A percentile compares a stretch with the other conserved stretches of the same genome.
phyloP scores from a whole-genome alignment of 30 jellyfish, hydroid and myxozoan genomes.

The Catostylus mosaicus region DNA sequence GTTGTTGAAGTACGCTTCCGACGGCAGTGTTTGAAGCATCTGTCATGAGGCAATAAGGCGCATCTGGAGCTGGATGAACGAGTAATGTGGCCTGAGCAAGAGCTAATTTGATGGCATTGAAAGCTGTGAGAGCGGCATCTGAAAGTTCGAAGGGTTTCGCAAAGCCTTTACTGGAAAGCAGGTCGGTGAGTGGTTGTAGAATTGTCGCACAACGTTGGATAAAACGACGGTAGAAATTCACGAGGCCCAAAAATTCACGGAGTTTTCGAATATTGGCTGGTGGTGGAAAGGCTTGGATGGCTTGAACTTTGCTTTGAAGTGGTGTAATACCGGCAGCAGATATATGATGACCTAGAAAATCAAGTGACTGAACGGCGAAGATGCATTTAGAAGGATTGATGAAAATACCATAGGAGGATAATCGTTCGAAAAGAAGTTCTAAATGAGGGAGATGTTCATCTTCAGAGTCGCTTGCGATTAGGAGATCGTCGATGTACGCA shows the following conservation, averaged over 20 bases:
- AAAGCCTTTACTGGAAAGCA: not conserved
- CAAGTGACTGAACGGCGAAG: too few species aligned
- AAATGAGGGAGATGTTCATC: too few species aligned
- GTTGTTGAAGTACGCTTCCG: not conserved
- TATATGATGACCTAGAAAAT: too few species aligned
- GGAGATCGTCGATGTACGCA: too few species aligned
- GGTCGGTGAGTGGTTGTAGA: slow-evolving; percentile 7
- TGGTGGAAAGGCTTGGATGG: slow-evolving; percentile 3
- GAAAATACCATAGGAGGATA: too few species aligned
- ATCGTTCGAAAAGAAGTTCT: too few species aligned
- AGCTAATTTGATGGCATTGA: not conserved
- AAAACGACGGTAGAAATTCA: slow-evolving; percentile 35
- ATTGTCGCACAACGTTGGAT: slow-evolving; percentile 21
- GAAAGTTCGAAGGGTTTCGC: not conserved
- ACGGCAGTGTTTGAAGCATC: slow-evolving; percentile 32
- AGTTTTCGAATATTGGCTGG: slow-evolving; percentile 14
- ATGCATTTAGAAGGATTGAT: too few species aligned
- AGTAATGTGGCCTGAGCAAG: slow-evolving; percentile 2
- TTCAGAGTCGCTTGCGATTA: too few species aligned
- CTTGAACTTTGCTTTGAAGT: not conserved
- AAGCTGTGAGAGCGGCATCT: not conserved
- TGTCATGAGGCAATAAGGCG: slow-evolving; percentile 25
- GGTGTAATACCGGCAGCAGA: slow-evolving; percentile 8
- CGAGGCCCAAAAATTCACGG: not conserved
- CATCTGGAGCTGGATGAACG: slow-evolving; percentile 24